These are phyloP conservation scores for Eunapius fragilis DNA, from an alignment of 37 sponge, comb jelly and placozoan genomes.

Conservation along the genomic window DNA sequence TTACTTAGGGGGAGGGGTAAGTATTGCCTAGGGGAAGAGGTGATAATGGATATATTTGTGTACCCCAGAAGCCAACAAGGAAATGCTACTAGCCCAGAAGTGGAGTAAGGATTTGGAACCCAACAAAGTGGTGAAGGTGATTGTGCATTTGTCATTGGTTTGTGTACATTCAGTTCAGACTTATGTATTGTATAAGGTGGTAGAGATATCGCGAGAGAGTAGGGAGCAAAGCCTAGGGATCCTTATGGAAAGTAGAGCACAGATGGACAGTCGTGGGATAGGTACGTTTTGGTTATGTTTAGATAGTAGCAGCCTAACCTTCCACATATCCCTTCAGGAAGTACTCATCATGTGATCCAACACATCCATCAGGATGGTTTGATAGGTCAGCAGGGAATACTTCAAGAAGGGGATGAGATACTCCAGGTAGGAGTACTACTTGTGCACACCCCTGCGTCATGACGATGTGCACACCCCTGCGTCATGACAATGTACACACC, in stretches of 20 bases:
- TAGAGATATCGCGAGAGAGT: background rate
- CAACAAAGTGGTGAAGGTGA: conserved; percentile 25
- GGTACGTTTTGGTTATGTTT: background rate
- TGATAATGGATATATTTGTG: background rate
- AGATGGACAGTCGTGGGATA: conserved; percentile 44
- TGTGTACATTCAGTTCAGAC: background rate
- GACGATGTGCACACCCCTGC: no score
- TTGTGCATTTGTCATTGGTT: background rate
- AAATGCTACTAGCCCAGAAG: conserved; percentile 22
- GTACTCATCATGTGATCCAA: conserved; percentile 53
- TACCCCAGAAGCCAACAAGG: background rate
- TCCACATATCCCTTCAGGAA: background rate
- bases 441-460: no score
- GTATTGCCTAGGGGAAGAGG: background rate
- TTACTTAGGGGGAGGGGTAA: background rate
- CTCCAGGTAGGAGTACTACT: conserved; percentile 55
- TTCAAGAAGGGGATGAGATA: conserved; percentile 69
- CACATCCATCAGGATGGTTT: conserved; percentile 45
- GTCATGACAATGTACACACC: no score
- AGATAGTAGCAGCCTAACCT: background rate
- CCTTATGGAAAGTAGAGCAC: conserved; percentile 65
- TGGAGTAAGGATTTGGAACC: conserved; percentile 37
- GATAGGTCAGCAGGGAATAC: conserved; percentile 16
- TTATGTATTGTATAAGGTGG: conserved; percentile 4
- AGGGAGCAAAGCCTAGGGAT: conserved; percentile 45